A percentile compares a stretch with the other conserved stretches of the same genome.
Evolutionary conservation across 2,797 vertebrate species (phyloP).

Genomic region (Platyrinchus mystaceus): DNA sequence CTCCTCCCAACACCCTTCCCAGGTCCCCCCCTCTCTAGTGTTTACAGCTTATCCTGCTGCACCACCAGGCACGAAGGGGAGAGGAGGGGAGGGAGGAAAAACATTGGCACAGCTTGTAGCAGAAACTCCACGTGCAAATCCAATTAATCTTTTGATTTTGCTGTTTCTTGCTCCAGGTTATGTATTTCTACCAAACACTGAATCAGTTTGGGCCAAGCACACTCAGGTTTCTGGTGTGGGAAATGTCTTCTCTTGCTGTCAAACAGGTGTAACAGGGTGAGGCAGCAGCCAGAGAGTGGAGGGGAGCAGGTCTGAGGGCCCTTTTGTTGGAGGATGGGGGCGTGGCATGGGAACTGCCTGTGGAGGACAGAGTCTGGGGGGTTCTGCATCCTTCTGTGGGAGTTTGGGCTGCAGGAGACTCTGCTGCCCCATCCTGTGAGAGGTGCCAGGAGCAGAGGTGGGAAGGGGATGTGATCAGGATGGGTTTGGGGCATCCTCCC

Average conservation of each 20-base stretch:
- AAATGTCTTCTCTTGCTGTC: neutral
- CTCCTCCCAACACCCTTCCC: neutral
- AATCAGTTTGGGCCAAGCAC: neutral
- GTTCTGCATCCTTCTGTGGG: neutral
- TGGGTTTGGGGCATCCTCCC: neutral
- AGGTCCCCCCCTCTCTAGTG: neutral
- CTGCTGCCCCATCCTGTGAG: neutral
- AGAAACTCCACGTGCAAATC: constrained; percentile 41
- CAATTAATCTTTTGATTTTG: constrained; percentile 62
- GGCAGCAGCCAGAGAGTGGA: neutral
- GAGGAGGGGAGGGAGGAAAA: neutral
- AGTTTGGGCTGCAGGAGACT: neutral
- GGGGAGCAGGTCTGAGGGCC: neutral
- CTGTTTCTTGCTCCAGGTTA: constrained; percentile 34
- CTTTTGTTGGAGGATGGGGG: accelerated
- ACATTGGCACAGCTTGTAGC: neutral
- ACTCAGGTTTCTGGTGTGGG: neutral
- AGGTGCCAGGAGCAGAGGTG: neutral
- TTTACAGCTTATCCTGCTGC: constrained; percentile 6
- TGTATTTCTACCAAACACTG: constrained; percentile 37
- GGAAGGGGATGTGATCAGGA: neutral
- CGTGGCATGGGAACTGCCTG: no score
- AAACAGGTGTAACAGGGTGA: neutral
- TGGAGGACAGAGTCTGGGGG: accelerated
- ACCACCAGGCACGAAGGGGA: neutral